phyloP scores from a whole-genome alignment of 1,140 invertebrate species.

The Drosophila pachea region DNA sequence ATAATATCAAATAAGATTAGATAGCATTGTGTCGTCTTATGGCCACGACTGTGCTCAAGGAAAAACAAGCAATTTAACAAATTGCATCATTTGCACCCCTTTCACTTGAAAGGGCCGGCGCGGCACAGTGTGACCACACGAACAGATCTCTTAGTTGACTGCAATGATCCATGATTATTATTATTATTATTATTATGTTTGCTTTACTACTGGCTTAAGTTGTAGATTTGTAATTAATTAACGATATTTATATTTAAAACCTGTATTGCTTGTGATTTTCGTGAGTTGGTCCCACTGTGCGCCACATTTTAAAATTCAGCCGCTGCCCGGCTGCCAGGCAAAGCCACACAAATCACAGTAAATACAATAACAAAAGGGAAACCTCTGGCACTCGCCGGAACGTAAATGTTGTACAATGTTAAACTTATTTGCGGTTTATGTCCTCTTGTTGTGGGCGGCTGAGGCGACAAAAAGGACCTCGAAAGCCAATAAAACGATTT shows the following conservation, averaged over 20 bases:
- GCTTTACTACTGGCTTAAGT: too few species aligned
- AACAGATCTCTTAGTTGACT: neutral
- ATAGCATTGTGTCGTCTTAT: conserved; percentile 73
- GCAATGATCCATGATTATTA: too few species aligned
- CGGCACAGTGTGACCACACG: conserved; percentile 27
- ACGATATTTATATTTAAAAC: too few species aligned
- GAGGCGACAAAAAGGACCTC: conserved; percentile 73
- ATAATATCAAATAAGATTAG: conserved; percentile 78
- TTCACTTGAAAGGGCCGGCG: conserved; percentile 32
- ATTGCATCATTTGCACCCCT: conserved; percentile 75
- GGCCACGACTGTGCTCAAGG: conserved; percentile 35
- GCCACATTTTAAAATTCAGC: conserved; percentile 62
- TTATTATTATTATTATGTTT: too few species aligned
- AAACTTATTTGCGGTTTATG: conserved; percentile 76
- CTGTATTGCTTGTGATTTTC: neutral
- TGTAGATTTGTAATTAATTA: too few species aligned
- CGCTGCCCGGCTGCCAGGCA: conserved; percentile 31
- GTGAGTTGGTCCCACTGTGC: conserved; percentile 41
- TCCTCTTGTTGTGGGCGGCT: conserved; percentile 50
- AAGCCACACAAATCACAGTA: conserved; percentile 70
- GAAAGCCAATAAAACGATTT: conserved; percentile 79
- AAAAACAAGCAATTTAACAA: conserved; percentile 71
- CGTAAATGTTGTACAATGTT: conserved; percentile 57
- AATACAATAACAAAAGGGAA: conserved; percentile 71
- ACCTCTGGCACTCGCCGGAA: conserved; percentile 45